A percentile compares a stretch with the other conserved stretches of the same genome.
These are phyloP conservation scores for Drosophila busckii DNA, from an alignment of 1,140 invertebrate genomes.

Conservation along the genomic window DNA sequence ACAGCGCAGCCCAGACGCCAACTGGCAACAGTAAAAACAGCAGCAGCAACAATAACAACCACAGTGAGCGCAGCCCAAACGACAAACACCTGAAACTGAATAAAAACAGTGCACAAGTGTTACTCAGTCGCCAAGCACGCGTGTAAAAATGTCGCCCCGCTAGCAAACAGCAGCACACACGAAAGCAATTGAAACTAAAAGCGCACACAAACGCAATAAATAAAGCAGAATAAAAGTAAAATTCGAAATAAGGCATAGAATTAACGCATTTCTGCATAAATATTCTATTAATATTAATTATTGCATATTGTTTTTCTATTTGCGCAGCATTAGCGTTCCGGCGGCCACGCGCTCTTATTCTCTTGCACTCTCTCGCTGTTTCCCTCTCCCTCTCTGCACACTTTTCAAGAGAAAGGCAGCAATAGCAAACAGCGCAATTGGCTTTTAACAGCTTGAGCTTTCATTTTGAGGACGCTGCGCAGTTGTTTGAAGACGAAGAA, in stretches of 20 bases:
- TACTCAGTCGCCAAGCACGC: conserved; percentile 64
- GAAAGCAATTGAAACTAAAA: conserved; percentile 39
- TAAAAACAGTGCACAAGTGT: conserved; percentile 58
- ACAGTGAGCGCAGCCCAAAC: conserved; percentile 19
- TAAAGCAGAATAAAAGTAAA: conserved; percentile 36
- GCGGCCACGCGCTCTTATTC: background rate
- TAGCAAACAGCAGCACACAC: conserved; percentile 29
- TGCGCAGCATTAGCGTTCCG: conserved; percentile 18
- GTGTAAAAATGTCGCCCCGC: conserved; percentile 51
- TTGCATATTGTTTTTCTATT: conserved; percentile 32
- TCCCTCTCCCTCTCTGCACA: background rate
- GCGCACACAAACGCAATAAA: conserved; percentile 21
- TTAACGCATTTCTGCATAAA: conserved; percentile 7
- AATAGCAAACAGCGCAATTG: conserved; percentile 46
- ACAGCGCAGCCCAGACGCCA: conserved; percentile 32
- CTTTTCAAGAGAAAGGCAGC: conserved; percentile 4
- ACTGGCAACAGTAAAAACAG: conserved; percentile 24
- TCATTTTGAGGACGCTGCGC: conserved; percentile 49
- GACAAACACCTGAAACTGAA: conserved; percentile 47
- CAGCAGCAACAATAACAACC: conserved; percentile 14
- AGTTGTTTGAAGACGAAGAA: conserved; percentile 29
- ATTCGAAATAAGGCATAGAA: conserved; percentile 6
- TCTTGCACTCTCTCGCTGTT: background rate
- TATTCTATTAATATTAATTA: conserved; percentile 20
- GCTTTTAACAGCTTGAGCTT: conserved; percentile 33